Percentiles rank a stretch among this genome's conserved stretches.
These are phyloP conservation scores for Homarus gammarus DNA, from an alignment of 2,888 invertebrate genomes.

Conservation along the genomic window DNA sequence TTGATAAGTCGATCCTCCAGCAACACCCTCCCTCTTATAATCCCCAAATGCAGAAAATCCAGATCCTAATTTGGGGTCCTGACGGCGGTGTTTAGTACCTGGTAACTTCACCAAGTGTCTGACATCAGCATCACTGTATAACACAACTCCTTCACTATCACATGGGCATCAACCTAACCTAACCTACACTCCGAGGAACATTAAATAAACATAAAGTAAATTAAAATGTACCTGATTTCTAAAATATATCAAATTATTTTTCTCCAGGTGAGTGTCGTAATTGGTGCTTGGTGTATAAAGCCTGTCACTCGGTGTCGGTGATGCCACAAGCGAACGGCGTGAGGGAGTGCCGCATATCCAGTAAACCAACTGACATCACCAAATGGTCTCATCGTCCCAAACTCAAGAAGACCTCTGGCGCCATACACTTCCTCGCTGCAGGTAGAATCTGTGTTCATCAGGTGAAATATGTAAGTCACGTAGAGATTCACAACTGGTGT, in stretches of 20 bases:
- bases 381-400: neutral
- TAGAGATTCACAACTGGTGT: too few relatives aligned
- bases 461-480: neutral
- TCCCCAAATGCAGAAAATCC: too few relatives aligned
- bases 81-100: too few relatives aligned
- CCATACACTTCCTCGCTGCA: slow-evolving; percentile 5
- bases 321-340: neutral
- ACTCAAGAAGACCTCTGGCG: slow-evolving; percentile 11
- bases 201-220: too few relatives aligned
- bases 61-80: too few relatives aligned
- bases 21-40: too few relatives aligned
- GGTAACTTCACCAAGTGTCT: too few relatives aligned
- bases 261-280: slow-evolving; percentile 13
- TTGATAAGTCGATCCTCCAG: too few relatives aligned
- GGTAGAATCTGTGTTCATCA: neutral
- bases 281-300: neutral
- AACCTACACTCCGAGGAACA: too few relatives aligned
- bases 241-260: neutral
- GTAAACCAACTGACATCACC: neutral
- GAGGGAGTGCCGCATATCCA: slow-evolving; percentile 4
- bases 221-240: neutral
- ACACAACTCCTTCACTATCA: too few relatives aligned
- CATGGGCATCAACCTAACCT: too few relatives aligned
- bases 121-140: too few relatives aligned
- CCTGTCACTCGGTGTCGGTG: slow-evolving; percentile 24